Evolutionary conservation across 2,888 invertebrate species (phyloP), one percentile per base, ranked within the genome.

Genomic region (Pachydiplax longipennis): DNA sequence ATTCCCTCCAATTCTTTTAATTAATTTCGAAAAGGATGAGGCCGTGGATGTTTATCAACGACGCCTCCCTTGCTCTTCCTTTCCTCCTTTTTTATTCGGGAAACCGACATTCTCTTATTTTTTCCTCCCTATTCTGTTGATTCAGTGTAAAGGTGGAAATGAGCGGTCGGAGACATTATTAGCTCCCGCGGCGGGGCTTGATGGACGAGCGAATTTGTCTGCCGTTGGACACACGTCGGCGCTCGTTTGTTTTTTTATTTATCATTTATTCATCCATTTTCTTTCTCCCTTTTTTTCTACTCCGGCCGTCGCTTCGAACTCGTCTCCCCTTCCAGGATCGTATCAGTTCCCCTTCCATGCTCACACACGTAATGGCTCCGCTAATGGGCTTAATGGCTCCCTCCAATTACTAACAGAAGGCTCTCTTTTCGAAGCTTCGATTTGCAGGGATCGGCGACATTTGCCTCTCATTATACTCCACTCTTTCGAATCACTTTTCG

Each of bases 141-240:
- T 65, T 87, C 87, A 87, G 87, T 87, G 87, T 65, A 35, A 87
- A 87, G 87, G 87, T 87, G 87, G 87, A 87, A 87, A 87, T 87
- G 87, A 87, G 87, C 87, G 37, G 53, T 37, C 87, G 61, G 87
- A 61, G 87, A 87, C 87, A 61, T 87, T 87, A 87, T 87, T 87
- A 87, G 61, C 87, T 87, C 87, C 87, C 61, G 18, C 35, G 31
- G 53, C 35, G 53, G 25, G 4, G 87, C 37, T 61, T 87, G 87
- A 87, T 87, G 87, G 87, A 87, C 87, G 87, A 87, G 87, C 65
- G 87, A 87, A 87, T 87, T 87, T 87, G 87, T 87, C 87, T 87
- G 87, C 58, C 87, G 61, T 58, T 61, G 87, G 87, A 87, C 87
- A 53, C 87, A 87, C 87, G 87, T 87, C 87, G 87, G 53, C 35